Evolutionary conservation across 2,113 vertebrate species (phyloP).

Genomic region (Sardina pilchardus): DNA sequence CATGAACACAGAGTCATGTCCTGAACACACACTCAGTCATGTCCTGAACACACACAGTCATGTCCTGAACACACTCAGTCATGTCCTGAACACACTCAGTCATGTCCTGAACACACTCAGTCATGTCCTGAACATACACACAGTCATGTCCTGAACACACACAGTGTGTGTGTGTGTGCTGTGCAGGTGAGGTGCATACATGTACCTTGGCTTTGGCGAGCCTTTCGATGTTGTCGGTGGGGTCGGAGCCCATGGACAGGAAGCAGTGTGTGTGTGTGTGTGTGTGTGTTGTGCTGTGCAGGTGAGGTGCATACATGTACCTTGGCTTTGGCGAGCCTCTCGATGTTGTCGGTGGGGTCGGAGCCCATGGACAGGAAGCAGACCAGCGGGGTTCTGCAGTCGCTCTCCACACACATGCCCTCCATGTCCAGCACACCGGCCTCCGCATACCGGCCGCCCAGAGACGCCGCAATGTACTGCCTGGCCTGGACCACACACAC

Average conservation of each 20-base stretch:
- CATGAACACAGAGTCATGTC: too few species aligned
- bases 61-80: too few species aligned
- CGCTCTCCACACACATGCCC: slow-evolving; percentile 74
- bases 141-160: too few species aligned
- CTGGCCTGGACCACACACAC: slow-evolving; percentile 65
- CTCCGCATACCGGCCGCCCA: slow-evolving; percentile 75
- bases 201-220: slow-evolving; percentile 81
- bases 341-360: slow-evolving; percentile 82
- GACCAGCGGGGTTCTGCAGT: slow-evolving; percentile 73
- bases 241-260: slow-evolving; percentile 82
- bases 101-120: too few species aligned
- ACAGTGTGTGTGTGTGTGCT: not conserved
- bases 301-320: slow-evolving; percentile 55
- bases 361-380: slow-evolving; percentile 83
- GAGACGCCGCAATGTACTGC: slow-evolving; percentile 77
- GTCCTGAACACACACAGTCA: too few species aligned
- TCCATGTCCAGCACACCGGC: slow-evolving; percentile 81
- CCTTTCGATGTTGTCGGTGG: slow-evolving; percentile 80
- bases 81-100: too few species aligned
- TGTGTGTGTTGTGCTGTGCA: not conserved
- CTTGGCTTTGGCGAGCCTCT: slow-evolving; percentile 78
- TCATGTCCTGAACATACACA: too few species aligned
- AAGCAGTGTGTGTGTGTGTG: slow-evolving; percentile 61
- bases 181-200: slow-evolving; percentile 17
- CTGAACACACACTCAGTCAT: too few species aligned